Percentiles rank a stretch among this genome's conserved stretches.
phyloP scores from a whole-genome alignment of 2,888 invertebrate genomes.

The Drosophila peninsularis region DNA sequence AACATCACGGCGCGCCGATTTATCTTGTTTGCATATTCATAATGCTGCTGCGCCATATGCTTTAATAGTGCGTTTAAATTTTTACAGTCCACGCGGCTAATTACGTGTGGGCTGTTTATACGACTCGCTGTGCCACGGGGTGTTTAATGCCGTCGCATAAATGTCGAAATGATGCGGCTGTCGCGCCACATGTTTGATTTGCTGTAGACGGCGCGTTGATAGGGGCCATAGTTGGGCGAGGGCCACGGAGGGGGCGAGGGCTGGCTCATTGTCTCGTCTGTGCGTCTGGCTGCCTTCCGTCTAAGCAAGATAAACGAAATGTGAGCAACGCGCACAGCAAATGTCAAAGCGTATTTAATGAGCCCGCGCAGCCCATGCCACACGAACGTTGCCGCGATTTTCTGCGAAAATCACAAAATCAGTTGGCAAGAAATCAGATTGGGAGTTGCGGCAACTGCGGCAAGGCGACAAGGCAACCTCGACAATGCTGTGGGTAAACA shows the following conservation, averaged over 20 bases:
- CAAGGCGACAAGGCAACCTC: constrained; percentile 61
- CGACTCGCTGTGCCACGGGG: constrained; percentile 40
- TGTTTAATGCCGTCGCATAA: constrained; percentile 66
- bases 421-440: constrained; percentile 75
- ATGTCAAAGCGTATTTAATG: constrained; percentile 78
- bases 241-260: neutral
- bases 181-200: constrained; percentile 63
- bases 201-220: constrained; percentile 35
- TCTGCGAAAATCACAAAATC: constrained; percentile 75
- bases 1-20: constrained; percentile 45
- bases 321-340: constrained; percentile 57
- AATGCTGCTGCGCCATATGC: constrained; percentile 31
- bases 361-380: constrained; percentile 34
- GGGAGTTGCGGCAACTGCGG: constrained; percentile 46
- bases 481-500: constrained; percentile 49
- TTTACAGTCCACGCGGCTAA: constrained; percentile 67
- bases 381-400: constrained; percentile 42
- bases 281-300: constrained; percentile 53
- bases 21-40: constrained; percentile 52
- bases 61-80: constrained; percentile 65
- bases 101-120: constrained; percentile 64
- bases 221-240: constrained; percentile 5
- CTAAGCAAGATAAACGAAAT: constrained; percentile 71
- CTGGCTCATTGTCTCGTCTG: constrained; percentile 59
- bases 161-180: constrained; percentile 64